Percentiles rank a stretch among this genome's conserved stretches.
phyloP scores from a whole-genome alignment of 2,888 invertebrate species.

The Arctia plantaginis region DNA sequence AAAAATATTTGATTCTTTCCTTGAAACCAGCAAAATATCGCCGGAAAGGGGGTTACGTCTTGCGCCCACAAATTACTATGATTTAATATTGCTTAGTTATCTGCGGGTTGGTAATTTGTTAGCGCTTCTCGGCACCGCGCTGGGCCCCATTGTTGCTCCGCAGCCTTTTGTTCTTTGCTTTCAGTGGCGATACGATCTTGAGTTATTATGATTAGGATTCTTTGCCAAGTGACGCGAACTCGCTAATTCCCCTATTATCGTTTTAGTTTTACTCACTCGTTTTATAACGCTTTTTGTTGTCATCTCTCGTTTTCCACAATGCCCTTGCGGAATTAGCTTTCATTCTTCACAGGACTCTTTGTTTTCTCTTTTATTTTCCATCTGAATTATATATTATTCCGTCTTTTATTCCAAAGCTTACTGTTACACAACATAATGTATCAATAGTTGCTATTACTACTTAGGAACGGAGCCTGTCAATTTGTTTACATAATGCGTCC shows the following conservation, averaged over 20 bases:
- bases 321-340: constrained; percentile 30
- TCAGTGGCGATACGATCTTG: constrained; percentile 83
- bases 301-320: constrained; percentile 38
- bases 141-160: constrained; percentile 82
- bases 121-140: constrained; percentile 77
- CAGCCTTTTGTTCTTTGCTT: constrained; percentile 85
- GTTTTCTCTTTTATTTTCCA: constrained; percentile 14
- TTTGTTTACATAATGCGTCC: constrained; percentile 60
- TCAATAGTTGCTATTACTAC: constrained; percentile 7
- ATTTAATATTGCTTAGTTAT: constrained; percentile 87
- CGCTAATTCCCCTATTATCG: constrained; percentile 82
- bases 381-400: constrained; percentile 16
- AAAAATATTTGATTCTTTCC: constrained; percentile 63
- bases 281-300: constrained; percentile 58
- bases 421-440: not conserved
- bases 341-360: constrained; percentile 38
- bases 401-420: constrained; percentile 3
- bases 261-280: constrained; percentile 72
- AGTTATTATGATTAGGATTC: constrained; percentile 87
- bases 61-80: constrained; percentile 85
- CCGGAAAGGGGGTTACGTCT: constrained; percentile 75
- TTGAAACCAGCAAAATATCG: constrained; percentile 70
- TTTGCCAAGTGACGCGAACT: constrained; percentile 82
- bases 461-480: constrained; percentile 19
- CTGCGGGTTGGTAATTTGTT: constrained; percentile 85